Conservation (phyloP, 2,113 vertebrate genomes). For the Thymallus thymallus region DNA sequence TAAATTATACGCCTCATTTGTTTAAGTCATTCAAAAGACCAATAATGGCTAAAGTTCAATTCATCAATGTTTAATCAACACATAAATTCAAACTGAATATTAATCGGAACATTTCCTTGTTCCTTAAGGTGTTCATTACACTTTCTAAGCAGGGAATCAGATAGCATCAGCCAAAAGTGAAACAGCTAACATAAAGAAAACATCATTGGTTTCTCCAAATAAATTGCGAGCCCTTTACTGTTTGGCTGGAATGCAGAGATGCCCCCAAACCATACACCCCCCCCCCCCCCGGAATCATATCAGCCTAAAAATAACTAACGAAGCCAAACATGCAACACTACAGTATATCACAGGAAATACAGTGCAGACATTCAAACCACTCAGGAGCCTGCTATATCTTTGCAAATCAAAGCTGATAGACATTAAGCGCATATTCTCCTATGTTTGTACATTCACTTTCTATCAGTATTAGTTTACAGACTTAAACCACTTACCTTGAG, state of each 20-base stretch:
- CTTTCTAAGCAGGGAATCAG: too few relatives aligned
- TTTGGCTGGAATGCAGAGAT: slow-evolving; percentile 44
- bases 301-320: not conserved
- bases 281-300: slow-evolving; percentile 31
- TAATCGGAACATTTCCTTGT: too few relatives aligned
- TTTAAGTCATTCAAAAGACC: too few relatives aligned
- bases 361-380: not conserved
- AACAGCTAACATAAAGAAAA: not conserved
- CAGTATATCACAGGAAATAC: too few relatives aligned
- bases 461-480: not conserved
- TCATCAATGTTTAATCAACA: not conserved
- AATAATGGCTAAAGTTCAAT: not conserved
- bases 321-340: not conserved
- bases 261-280: not conserved
- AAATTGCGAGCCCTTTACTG: slow-evolving; percentile 32
- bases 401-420: not conserved
- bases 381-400: not conserved
- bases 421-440: not conserved
- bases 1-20: too few relatives aligned
- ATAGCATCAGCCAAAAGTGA: too few relatives aligned
- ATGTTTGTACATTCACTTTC: not conserved
- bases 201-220: not conserved
- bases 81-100: not conserved
- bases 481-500: slow-evolving; percentile 65
- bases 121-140: too few relatives aligned